A percentile compares a stretch with the other conserved stretches of the same genome.
Conservation (phyloP, 2,113 vertebrate genomes). For the Hyaena hyaena region DNA sequence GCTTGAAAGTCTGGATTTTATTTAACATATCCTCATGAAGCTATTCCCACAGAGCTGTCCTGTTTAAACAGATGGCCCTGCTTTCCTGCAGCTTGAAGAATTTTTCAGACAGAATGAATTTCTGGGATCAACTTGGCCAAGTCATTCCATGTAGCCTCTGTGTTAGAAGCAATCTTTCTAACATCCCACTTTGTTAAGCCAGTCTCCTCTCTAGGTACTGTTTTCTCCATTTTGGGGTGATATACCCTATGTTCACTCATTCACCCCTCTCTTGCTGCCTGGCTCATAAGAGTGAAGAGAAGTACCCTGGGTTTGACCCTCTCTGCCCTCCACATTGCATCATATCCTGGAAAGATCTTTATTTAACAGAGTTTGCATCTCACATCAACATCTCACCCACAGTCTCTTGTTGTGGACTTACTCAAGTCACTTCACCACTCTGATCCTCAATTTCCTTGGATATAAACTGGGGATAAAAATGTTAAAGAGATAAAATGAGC, state of each 20-base stretch:
- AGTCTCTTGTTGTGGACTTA: neutral
- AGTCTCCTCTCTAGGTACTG: neutral
- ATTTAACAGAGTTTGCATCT: neutral
- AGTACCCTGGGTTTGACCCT: neutral
- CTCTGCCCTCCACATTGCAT: neutral
- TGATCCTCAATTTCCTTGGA: neutral
- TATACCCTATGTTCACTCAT: neutral
- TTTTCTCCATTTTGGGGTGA: neutral
- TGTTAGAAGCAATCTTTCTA: neutral
- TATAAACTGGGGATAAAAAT: neutral
- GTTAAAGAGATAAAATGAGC: neutral
- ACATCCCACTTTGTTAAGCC: neutral
- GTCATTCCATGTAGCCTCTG: neutral
- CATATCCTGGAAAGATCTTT: neutral
- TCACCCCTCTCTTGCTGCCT: neutral
- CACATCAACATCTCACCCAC: neutral
- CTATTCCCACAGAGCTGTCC: neutral
- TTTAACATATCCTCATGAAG: neutral
- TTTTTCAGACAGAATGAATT: constrained; percentile 32
- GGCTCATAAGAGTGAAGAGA: neutral
- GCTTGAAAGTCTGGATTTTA: neutral
- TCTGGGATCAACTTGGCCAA: neutral
- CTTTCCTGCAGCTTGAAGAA: neutral
- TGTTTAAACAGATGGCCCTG: neutral
- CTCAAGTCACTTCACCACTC: neutral